Conservation (phyloP, 1,140 invertebrate species). For the Aradophagus sp. region DNA sequence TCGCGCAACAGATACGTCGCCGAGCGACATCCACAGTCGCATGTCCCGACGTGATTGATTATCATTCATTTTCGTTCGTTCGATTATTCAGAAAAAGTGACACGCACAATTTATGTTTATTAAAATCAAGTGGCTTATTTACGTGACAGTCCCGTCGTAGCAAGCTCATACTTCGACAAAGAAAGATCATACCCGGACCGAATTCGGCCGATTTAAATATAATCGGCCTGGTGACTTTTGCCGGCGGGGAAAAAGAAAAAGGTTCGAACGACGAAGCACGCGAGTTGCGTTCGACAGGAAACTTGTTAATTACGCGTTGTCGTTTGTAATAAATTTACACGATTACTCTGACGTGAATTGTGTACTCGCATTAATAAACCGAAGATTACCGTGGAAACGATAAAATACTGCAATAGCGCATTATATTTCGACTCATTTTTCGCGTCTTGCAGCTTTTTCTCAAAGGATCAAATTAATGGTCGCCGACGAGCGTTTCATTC, state of each 20-base stretch:
- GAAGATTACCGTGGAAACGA: too few species aligned
- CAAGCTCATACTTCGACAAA: conserved; percentile 19
- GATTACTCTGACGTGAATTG: conserved; percentile 13
- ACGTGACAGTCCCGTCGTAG: conserved; percentile 36
- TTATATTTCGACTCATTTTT: conserved; percentile 23
- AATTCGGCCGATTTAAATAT: conserved; percentile 38
- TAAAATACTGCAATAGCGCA: too few species aligned
- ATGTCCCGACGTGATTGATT: conserved; percentile 39
- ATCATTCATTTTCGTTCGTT: conserved; percentile 21
- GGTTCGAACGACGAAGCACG: background rate
- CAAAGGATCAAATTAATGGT: background rate
- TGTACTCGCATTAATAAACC: conserved; percentile 23
- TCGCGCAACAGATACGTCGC: conserved; percentile 15
- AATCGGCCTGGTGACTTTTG: conserved; percentile 8
- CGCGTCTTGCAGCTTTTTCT: too few species aligned
- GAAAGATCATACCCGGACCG: conserved; percentile 13
- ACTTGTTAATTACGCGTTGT: background rate
- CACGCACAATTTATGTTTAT: conserved; percentile 40
- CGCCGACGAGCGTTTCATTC: too few species aligned
- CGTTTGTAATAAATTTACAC: conserved; percentile 17
- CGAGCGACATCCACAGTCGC: conserved; percentile 29
- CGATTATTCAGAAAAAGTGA: conserved; percentile 42
- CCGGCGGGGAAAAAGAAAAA: too few species aligned
- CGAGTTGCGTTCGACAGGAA: background rate
- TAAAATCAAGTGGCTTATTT: conserved; percentile 46